Conservation (phyloP, 2,797 vertebrate species). For the Nannoperca australis region DNA sequence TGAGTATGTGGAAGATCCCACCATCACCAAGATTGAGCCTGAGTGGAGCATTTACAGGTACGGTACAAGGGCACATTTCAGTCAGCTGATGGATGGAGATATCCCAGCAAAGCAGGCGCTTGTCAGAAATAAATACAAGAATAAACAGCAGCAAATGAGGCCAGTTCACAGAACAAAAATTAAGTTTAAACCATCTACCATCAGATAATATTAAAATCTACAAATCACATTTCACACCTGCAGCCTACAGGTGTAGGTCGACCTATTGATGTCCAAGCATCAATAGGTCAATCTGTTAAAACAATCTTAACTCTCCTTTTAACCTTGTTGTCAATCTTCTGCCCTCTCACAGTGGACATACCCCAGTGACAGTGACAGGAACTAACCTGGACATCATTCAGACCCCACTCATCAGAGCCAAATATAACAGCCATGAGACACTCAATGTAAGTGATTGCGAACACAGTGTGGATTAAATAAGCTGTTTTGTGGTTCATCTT, state of each 20-base stretch:
- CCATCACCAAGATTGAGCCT: constrained; percentile 93
- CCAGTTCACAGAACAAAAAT: not conserved
- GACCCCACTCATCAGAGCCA: constrained; percentile 95
- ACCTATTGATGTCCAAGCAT: not conserved
- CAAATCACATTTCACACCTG: constrained; percentile 1
- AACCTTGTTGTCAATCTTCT: not conserved
- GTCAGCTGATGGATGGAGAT: not conserved
- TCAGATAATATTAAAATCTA: not conserved
- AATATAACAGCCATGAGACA: constrained; percentile 93
- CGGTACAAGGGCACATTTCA: not conserved
- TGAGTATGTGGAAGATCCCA: constrained; percentile 96
- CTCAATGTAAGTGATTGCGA: constrained; percentile 90
- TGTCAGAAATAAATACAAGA: not conserved
- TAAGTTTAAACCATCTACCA: not conserved
- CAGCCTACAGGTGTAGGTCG: no score
- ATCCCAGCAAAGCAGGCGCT: not conserved
- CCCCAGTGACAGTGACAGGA: constrained; percentile 95
- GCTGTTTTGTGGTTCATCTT: not conserved
- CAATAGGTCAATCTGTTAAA: constrained; percentile 22
- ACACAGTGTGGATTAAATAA: not conserved
- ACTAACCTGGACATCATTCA: constrained; percentile 98
- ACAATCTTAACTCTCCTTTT: constrained; percentile 6
- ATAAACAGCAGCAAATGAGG: not conserved
- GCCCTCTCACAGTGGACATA: constrained; percentile 89
- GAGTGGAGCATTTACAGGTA: constrained; percentile 99